phyloP scores from a whole-genome alignment of 2,888 invertebrate genomes.

The Mimumesa dahlbomi region DNA sequence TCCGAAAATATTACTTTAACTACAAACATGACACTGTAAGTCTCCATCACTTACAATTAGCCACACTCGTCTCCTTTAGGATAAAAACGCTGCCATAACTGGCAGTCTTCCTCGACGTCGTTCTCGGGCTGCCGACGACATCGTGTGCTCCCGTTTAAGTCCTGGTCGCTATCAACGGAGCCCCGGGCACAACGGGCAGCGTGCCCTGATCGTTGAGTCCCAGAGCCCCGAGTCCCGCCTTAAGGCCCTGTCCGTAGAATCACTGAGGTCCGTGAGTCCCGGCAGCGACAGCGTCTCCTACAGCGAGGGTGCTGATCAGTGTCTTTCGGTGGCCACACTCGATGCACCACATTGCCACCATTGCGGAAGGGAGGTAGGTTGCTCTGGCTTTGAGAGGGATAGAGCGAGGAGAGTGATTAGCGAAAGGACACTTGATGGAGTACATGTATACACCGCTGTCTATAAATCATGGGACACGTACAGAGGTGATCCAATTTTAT shows the following conservation, averaged over 20 bases:
- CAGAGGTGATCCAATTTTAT: too few relatives aligned
- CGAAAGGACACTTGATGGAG: too few relatives aligned
- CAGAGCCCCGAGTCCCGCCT: slow-evolving; percentile 82
- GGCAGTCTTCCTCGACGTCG: slow-evolving; percentile 85
- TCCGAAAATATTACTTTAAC: too few relatives aligned
- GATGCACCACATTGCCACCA: slow-evolving; percentile 87
- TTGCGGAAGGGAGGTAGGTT: slow-evolving; percentile 88
- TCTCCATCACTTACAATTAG: background rate
- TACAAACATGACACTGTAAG: too few relatives aligned
- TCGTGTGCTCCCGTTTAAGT: slow-evolving; percentile 72
- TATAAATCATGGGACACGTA: too few relatives aligned
- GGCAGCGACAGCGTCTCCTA: slow-evolving; percentile 95
- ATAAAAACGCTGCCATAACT: slow-evolving; percentile 85
- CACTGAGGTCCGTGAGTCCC: slow-evolving; percentile 92
- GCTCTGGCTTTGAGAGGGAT: too few relatives aligned
- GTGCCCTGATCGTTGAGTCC: slow-evolving; percentile 71
- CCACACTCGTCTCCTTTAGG: slow-evolving; percentile 74
- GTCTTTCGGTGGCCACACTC: slow-evolving; percentile 59
- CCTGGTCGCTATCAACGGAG: slow-evolving; percentile 78
- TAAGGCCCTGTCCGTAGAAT: slow-evolving; percentile 93
- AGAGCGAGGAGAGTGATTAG: too few relatives aligned
- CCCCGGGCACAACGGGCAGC: slow-evolving; percentile 79
- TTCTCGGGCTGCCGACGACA: slow-evolving; percentile 82
- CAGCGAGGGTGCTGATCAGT: slow-evolving; percentile 87
- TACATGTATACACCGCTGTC: too few relatives aligned